phyloP scores from a whole-genome alignment of 2,797 vertebrate genomes.

The Scolopax bukidnonensis region DNA sequence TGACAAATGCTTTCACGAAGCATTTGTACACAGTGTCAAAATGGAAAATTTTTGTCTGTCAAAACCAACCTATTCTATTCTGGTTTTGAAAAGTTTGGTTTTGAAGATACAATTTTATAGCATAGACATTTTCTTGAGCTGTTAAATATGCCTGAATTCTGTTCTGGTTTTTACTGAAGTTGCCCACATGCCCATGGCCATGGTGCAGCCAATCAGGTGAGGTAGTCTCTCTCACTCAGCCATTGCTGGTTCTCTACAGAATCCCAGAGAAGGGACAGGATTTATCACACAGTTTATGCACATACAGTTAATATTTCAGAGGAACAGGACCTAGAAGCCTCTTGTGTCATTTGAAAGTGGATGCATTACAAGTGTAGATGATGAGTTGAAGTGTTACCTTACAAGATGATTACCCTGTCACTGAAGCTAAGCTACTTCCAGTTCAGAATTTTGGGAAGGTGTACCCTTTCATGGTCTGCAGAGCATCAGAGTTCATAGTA shows the following conservation, averaged over 20 bases:
- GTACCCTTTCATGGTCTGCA: neutral
- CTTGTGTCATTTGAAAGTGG: neutral
- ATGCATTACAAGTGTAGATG: neutral
- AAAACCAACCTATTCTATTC: neutral
- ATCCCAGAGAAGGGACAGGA: neutral
- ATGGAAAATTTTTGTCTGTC: neutral
- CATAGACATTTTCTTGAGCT: neutral
- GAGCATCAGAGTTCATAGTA: neutral
- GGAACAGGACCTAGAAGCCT: neutral
- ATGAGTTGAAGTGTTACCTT: neutral
- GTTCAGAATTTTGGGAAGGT: neutral
- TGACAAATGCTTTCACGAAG: neutral
- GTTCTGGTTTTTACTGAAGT: neutral
- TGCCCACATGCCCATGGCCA: rapidly evolving
- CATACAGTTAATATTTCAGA: neutral
- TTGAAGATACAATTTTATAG: neutral
- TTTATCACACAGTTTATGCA: neutral
- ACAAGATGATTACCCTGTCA: neutral
- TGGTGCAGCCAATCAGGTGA: no score
- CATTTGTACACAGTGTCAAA: neutral
- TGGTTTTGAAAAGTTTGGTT: neutral
- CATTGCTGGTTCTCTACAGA: rapidly evolving
- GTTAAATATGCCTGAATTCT: rapidly evolving
- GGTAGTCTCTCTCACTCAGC: neutral
- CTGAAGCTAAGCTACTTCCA: neutral